Base-by-base conservation (phyloP, 2,888 invertebrate genomes). In the Tuberolachnus salignus region DNA sequence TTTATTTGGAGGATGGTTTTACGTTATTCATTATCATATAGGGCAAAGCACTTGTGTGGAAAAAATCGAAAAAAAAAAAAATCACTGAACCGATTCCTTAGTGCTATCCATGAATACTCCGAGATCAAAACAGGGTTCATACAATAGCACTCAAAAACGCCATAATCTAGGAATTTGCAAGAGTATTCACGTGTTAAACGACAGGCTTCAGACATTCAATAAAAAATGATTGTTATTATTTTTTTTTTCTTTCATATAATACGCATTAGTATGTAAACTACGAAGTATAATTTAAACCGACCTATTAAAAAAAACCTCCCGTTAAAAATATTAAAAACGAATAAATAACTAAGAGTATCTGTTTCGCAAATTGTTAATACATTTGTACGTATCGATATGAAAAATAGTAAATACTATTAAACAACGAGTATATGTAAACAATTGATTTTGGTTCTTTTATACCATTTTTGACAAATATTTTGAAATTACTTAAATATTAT, bases 111-210 rank as follows among this genome's bases (percentile, higher is more conserved):
- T 66, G n/a, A 66, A 49, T 3, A 2, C 16, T 19, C 49, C 13
- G 46, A 46, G 49, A 46, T 49, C 23, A 16, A n/a, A 66, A 9
- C 23, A 23, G 21, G n/a, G 46, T 23, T 23, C 16, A 4, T 16
- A 46, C 46, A 66, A 66, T 23, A 46, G 16, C 49, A 66, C 46
- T 49, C 23, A 11, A 16, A 66, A 16, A 66, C n/a, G 46, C 23
- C 49, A 49, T 49, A 23, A 1, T 23, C 23, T 19, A 16, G 21
- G 21, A 44, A 10, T 34, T 6, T 34, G 19, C 10, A 16, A 9
- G 10, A 46, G 49, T 66, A 16, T 66, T 66, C 23, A 49, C 66
- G 46, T 66, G 23, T 46, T 66, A 66, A 10, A 16, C 10, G 46
- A 23, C 10, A 19, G 23, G 10, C 23, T 49, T 46, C 46, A 10